Evolutionary conservation across 2,797 vertebrate genomes (phyloP).

Genomic region (Selene dorsalis): DNA sequence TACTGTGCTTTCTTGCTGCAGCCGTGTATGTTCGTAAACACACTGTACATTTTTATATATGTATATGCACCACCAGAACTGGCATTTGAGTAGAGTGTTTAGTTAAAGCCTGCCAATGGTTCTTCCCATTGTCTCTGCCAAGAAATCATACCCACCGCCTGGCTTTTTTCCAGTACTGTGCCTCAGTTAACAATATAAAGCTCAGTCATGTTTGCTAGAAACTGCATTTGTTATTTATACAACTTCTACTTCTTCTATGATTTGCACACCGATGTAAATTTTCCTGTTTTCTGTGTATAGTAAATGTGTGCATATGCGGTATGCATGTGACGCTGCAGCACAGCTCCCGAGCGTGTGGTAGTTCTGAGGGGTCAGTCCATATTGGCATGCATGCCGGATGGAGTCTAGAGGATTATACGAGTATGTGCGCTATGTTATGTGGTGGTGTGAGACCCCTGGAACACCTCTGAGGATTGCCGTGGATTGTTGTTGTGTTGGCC

Average conservation of each 20-base stretch:
- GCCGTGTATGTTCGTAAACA: conserved; percentile 21
- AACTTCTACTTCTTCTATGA: conserved; percentile 25
- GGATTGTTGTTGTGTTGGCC: conserved; percentile 69
- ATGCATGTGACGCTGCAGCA: conserved; percentile 4
- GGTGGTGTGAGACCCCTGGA: conserved; percentile 67
- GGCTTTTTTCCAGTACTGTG: background rate
- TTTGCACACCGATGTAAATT: conserved; percentile 14
- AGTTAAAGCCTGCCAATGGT: conserved; percentile 26
- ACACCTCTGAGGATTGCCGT: conserved; percentile 53
- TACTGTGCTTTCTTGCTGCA: background rate
- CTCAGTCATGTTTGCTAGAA: conserved; percentile 29
- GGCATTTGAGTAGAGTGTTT: conserved; percentile 31
- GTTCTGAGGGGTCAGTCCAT: conserved; percentile 64
- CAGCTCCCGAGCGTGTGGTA: conserved; percentile 45
- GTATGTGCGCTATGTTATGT: conserved; percentile 68
- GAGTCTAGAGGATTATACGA: conserved; percentile 60
- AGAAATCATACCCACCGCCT: conserved; percentile 39
- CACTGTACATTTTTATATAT: conserved; percentile 11
- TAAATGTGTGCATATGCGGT: conserved; percentile 5
- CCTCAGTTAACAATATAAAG: conserved; percentile 20
- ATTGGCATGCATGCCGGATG: conserved; percentile 53
- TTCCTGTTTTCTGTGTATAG: conserved; percentile 17
- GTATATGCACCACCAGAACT: conserved; percentile 31
- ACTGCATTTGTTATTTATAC: conserved; percentile 8
- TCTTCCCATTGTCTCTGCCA: conserved; percentile 44